Evolutionary conservation across 2,797 vertebrate genomes (phyloP), one percentile per base, ranked within the genome.

Genomic region (Gymnoscopelus microlampas): DNA sequence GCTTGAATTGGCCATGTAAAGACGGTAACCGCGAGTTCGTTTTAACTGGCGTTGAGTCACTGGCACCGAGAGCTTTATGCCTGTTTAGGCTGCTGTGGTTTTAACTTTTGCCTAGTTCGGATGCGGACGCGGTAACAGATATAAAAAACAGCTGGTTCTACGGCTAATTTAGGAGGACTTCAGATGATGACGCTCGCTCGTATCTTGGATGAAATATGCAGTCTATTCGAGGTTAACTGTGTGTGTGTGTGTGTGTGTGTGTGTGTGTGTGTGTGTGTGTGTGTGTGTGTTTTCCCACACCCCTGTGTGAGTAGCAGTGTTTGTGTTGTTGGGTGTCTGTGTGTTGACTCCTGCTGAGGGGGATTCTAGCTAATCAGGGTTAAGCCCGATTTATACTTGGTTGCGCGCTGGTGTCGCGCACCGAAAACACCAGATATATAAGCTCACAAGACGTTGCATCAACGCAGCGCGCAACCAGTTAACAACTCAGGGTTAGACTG

Each of bases 291-390:
- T 5, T 39, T 8, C 35, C 35, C 3, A 39, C 35, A 39, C 35
- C 1, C 35, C 35, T 15, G 50, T 4, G 39, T n/a, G 14, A 57
- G 50, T 53, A 26, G 58, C 26, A 19, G 53, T 35, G 24, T 51
- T 64, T 24, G 66, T 61, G 63, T 66, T 55, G 47, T 70, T 68
- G 78, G 60, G 60, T 5, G 14, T 70, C 14, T 51, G 61, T 71
- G 60, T 68, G 59, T 24, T 8, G 15, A 63, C 63, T 56, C 24
- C 26, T 63, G 66, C 72, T 66, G 72, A 66, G 15, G 78, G 71
- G 61, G 80, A 77, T 77, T 85, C 70, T 57, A 58, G 39, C 68
- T 85, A 79, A 82, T 84, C 74, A 72, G 76, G 47, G 8, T 8
- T 44, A 10, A 44, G 39, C 39, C 39, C 32, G 2, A 35, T 35